Evolutionary conservation across 2,797 vertebrate genomes (phyloP), one percentile per base, ranked within the genome.

Genomic region (Buphagus erythrorhynchus): DNA sequence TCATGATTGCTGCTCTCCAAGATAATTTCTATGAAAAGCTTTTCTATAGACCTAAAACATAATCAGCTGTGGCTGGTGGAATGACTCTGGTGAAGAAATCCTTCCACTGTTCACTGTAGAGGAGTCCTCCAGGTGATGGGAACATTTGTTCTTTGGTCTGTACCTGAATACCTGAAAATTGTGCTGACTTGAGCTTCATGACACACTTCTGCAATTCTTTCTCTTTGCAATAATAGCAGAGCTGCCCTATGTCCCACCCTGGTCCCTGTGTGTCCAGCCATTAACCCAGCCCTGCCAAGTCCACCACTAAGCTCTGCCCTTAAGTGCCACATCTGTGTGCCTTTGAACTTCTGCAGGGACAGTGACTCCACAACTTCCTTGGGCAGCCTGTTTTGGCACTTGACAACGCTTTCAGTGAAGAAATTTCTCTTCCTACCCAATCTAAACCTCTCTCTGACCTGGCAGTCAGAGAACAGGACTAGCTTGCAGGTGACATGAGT

Each of bases 281-380:
- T 31, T 33, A 69, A 43, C 12, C n/a, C 36, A 38, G 65, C 45
- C 20, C 10, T 33, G n/a, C 24, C 57, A 63, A 57, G 28, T 17
- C 13, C 43, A 13, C 36, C 19, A 15, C 36, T 24, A 21, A 62
- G 12, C 16, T 35, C 42, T 62, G 38, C 29, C 19, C 28, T 11
- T 5, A 9, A 26, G 19, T 29, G 36, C 28, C 57, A 63, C 24
- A 21, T 11, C 49, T 31, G 9, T 0, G 0, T 69, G 20, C 16
- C n/a, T 76, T 45, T 51, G 26, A 69, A 69, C 16, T 43, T 29
- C 28, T 45, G 63, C n/a, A 38, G 36, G 14, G 11, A 51, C 38
- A 7, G 24, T 26, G n/a, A 29, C 26, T 49, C n/a, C 24, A 33
- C 5, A 24, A 2, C 22, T 38, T 69, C 63, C 20, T 24, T 33